Conservation (phyloP, 2,113 vertebrate species). For the Thunnus maccoyii region DNA sequence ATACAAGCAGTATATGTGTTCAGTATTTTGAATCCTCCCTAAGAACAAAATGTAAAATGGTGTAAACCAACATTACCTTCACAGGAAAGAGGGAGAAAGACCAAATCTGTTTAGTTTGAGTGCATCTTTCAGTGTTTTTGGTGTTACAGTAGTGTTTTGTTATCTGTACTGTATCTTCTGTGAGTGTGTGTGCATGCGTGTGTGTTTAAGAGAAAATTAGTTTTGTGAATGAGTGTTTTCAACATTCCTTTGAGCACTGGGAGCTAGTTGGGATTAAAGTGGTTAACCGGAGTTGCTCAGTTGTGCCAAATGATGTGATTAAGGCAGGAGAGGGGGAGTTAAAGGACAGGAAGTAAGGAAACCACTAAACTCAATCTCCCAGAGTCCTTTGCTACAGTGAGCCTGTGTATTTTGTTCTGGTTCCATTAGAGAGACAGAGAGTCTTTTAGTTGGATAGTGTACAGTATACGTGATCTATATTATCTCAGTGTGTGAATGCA, state of each 20-base stretch:
- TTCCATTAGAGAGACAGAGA: slow-evolving; percentile 40
- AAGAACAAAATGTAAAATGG: neutral
- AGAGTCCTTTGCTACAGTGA: slow-evolving; percentile 81
- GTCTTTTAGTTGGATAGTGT: slow-evolving; percentile 49
- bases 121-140: slow-evolving; percentile 35
- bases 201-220: slow-evolving; percentile 11
- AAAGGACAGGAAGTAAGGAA: slow-evolving; percentile 30
- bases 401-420: slow-evolving; percentile 64
- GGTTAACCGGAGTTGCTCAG: slow-evolving; percentile 26
- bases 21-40: neutral
- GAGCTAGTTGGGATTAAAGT: slow-evolving; percentile 47
- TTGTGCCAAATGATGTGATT: slow-evolving; percentile 11
- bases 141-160: slow-evolving; percentile 35
- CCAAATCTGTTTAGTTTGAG: neutral
- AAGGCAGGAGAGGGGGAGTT: neutral
- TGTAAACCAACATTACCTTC: neutral
- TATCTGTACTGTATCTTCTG: slow-evolving; percentile 63
- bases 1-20: too few species aligned
- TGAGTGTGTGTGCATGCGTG: slow-evolving; percentile 8
- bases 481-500: slow-evolving; percentile 71
- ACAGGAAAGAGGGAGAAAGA: neutral
- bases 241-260: slow-evolving; percentile 63
- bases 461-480: slow-evolving; percentile 44
- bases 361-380: slow-evolving; percentile 78
- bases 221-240: slow-evolving; percentile 9